Evolutionary conservation across 2,797 vertebrate species (phyloP), one percentile per base, ranked within the genome.

Genomic region (Lacerta viridis): DNA sequence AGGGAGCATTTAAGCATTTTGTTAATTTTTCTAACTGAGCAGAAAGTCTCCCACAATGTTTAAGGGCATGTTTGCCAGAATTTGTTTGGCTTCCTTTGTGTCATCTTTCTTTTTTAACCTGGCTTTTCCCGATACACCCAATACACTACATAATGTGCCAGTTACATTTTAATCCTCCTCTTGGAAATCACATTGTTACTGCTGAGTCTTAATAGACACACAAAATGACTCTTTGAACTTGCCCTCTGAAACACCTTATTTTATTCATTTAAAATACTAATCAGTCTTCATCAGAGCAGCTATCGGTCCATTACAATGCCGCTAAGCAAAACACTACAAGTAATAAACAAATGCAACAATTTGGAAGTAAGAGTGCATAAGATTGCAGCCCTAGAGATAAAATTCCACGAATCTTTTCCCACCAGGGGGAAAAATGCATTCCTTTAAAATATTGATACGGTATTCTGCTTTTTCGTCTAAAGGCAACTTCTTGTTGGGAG

Each of bases 131-230:
- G 11, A 39, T n/a, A 41, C 27, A 69, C 69, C 36, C 20, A 13
- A 29, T 33, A 33, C 33, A 33, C 36, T n/a, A 64, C 20, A 25
- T 7, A 69, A 55, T 7, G 4, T 55, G 13, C 50, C 9, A 85
- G 83, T 76, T 85, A 76, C 55, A 85, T 23, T 76, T 23, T 85
- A 64, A 61, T 85, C 55, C 33, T 74, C 27, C 50, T 72, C 9
- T 36, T 33, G n/a, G 61, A 36, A 41, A 85, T 76, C 15, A 85
- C 72, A 85, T n/a, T 85, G 83, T 85, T 76, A 17, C 55, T 8
- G 13, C 8, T 18, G 29, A n/a, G 55, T 13, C 8, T 59, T 11
- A 36, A 72, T 36, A 39, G 13, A 86, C 23, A 39, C 4, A 17
- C 6, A 33, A 17, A 15, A n/a, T 69, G 46, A 64, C 25, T 27